Evolutionary conservation across 2,113 vertebrate genomes (phyloP).

Genomic region (Cepphus grylle): DNA sequence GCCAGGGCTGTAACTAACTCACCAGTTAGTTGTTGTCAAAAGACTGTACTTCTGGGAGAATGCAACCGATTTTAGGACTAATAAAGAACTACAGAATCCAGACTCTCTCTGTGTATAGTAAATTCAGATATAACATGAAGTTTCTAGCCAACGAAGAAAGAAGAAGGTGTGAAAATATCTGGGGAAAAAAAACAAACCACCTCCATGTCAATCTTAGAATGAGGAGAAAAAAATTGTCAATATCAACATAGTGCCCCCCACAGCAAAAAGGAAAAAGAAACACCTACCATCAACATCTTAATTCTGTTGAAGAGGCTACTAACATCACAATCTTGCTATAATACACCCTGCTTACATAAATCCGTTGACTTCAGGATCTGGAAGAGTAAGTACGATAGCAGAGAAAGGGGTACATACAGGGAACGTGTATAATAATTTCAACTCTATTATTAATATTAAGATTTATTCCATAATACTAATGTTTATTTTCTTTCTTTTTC

Average conservation of each 20-base stretch:
- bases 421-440: not conserved
- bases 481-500: not conserved
- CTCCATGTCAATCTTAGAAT: not conserved
- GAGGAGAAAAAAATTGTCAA: not conserved
- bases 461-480: not conserved
- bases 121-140: not conserved
- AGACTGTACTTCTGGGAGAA: not conserved
- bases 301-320: not conserved
- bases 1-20: not conserved
- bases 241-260: not conserved
- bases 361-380: not conserved
- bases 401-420: not conserved
- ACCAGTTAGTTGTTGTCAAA: not conserved
- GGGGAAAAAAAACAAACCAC: not conserved
- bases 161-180: not conserved
- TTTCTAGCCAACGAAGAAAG: not conserved
- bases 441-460: not conserved
- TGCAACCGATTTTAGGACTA: not conserved
- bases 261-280: not conserved
- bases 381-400: not conserved
- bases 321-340: not conserved
- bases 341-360: not conserved
- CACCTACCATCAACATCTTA: not conserved
- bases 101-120: not conserved
- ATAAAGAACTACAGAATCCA: not conserved